Evolutionary conservation across 2,888 invertebrate species (phyloP), one percentile per base, ranked within the genome.

Genomic region (Autographa gamma): DNA sequence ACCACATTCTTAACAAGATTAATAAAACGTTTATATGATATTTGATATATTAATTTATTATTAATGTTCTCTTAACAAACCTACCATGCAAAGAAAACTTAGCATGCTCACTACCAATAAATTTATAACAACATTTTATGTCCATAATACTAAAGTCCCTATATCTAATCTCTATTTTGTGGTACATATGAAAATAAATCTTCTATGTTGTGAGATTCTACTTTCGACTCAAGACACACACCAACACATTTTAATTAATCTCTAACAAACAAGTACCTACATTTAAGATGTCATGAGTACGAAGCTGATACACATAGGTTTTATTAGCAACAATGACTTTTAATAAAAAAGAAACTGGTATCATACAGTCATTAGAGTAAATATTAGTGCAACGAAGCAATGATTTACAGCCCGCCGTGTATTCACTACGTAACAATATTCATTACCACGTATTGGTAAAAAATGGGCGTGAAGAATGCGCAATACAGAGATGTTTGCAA

Each of bases 71-170:
- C 89, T 90, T 91, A 90, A 88, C 89, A 89, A 88, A 90, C 82
- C 93, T 93, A 94, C 89, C 93, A 93, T 94, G 93, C 94, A 93
- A 92, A 90, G 86, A 86, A 92, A 92, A 90, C 88, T 90, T 86
- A 90, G 91, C 92, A 92, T 91, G 90, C 82, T 77, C 59, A 62
- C 93, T 92, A 92, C 90, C 86, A 88, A 91, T 91, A 90, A 84
- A 79, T 90, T 86, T 88, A 88, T 91, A 92, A 92, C 93, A 93
- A 91, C 93, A 93, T 92, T 92, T 90, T 87, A 93, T 93, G 92
- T 93, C 89, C 87, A 88, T 89, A 90, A 91, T 88, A 89, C 91
- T 90, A 91, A 88, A 85, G 85, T 87, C 82, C 85, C 88, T 91
- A 92, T 85, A 74, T 82, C 90, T 90, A 90, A 87, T 85, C 80